Evolutionary conservation across 2,797 vertebrate species (phyloP).

Genomic region (Coccyzus lansbergi): DNA sequence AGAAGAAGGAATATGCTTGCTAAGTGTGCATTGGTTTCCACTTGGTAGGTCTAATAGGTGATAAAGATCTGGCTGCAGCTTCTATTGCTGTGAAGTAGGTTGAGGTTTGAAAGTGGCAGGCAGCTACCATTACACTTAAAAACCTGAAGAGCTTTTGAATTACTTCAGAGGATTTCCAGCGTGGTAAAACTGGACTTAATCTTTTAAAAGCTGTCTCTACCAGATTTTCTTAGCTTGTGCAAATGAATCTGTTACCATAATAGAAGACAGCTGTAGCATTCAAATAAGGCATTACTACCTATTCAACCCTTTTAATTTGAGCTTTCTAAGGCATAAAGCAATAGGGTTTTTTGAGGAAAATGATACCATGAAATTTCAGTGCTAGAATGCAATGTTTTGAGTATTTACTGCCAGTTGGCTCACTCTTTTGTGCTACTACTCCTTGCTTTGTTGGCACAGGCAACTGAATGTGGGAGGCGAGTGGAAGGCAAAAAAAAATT

Average conservation of each 20-base stretch:
- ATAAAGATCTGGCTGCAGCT: neutral
- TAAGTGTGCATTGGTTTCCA: neutral
- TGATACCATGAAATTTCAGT: neutral
- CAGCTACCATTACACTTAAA: neutral
- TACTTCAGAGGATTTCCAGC: neutral
- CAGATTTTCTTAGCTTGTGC: neutral
- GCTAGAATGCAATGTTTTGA: neutral
- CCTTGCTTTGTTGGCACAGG: neutral
- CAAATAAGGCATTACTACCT: neutral
- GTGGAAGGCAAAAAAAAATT: neutral
- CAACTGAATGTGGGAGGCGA: neutral
- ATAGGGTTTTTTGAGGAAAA: neutral
- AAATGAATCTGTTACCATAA: neutral
- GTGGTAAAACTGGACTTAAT: neutral
- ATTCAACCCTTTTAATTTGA: neutral
- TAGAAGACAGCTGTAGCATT: neutral
- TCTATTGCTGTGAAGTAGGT: neutral
- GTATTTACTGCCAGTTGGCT: neutral
- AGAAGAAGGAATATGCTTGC: neutral
- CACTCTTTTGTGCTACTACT: neutral
- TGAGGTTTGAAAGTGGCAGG: neutral
- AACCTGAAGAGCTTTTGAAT: neutral
- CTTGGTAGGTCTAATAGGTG: neutral
- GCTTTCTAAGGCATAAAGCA: neutral
- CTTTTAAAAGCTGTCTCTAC: neutral